Evolutionary conservation across 2,113 vertebrate species (phyloP), one percentile per base, ranked within the genome.

Genomic region (Gymnocephalus cernua): DNA sequence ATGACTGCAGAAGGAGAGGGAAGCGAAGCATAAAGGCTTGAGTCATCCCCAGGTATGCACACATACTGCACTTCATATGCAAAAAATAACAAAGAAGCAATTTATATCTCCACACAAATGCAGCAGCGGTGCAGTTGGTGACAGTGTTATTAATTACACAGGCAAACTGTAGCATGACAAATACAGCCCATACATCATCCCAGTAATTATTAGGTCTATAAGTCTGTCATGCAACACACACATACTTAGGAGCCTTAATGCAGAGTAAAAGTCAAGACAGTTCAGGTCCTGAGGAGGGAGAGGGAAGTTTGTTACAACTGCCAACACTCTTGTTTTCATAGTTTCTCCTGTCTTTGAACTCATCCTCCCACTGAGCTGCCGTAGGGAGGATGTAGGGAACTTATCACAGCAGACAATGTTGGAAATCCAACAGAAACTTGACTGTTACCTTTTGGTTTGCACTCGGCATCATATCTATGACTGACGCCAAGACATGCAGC

Each of bases 141-240:
- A 51, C 13, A 3, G 11, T n/a, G 10, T 63, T 68, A 81, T 85
- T 77, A 81, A 85, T 73, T 56, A 68, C 48, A 66, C 27, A 13
- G 18, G 19, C 25, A 48, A 80, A 75, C 70, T 64, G 50, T 6
- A 19, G 23, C 67, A 21, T 19, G 56, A 51, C 65, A 70, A 32
- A 53, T 47, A n/a, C 29, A 63, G 48, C 21, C 38, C 75, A 68
- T 79, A 57, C 29, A 84, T 84, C 75, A 79, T 48, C 63, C 4
- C 25, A 11, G 54, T 67, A 62, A 78, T 67, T 61, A 56, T 32
- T n/a, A n/a, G n/a, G n/a, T n/a, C n/a, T n/a, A n/a, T n/a, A n/a
- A n/a, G n/a, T 83, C 35, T n/a, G 35, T 45, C 62, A 67, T 6
- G 53, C 48, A 14, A 18, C 14, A 47, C 41, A 21, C 41, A 56